Percentiles rank a stretch among this genome's conserved stretches.
phyloP scores from a whole-genome alignment of 2,113 vertebrate genomes.

The Oncorhynchus kisutch region DNA sequence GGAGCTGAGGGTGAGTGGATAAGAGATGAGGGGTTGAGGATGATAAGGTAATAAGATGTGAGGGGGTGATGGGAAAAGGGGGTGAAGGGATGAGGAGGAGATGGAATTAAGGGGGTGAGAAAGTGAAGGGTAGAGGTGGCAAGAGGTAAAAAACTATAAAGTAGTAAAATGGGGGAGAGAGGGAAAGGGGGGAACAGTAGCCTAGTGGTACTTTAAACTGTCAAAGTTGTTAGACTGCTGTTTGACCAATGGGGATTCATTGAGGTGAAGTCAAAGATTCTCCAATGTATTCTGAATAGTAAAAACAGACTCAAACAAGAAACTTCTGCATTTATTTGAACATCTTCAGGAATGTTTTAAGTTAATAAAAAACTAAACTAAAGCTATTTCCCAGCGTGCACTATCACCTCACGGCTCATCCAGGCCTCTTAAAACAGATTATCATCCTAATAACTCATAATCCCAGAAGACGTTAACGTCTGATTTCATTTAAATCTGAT shows the following conservation, averaged over 20 bases:
- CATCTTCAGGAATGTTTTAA: neutral
- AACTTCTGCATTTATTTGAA: too few relatives aligned
- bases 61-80: neutral
- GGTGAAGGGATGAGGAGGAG: slow-evolving; percentile 25
- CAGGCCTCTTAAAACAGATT: slow-evolving; percentile 59
- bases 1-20: neutral
- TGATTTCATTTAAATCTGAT: slow-evolving; percentile 72
- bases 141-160: slow-evolving; percentile 20
- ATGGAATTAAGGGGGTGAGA: neutral
- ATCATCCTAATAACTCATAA: slow-evolving; percentile 68
- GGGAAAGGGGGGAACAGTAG: too few relatives aligned
- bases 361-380: neutral
- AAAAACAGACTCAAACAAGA: too few relatives aligned
- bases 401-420: slow-evolving; percentile 52
- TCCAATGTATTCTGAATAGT: too few relatives aligned
- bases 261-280: neutral
- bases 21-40: neutral
- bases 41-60: neutral
- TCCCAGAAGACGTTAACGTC: slow-evolving; percentile 65
- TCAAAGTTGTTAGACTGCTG: too few relatives aligned
- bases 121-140: slow-evolving; percentile 11
- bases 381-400: slow-evolving; percentile 50
- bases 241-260: too few relatives aligned
- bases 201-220: too few relatives aligned
- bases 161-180: neutral